Percentiles rank a stretch among this genome's conserved stretches.
Evolutionary conservation across 2,797 vertebrate species (phyloP).

Genomic region (Psittacula echo): DNA sequence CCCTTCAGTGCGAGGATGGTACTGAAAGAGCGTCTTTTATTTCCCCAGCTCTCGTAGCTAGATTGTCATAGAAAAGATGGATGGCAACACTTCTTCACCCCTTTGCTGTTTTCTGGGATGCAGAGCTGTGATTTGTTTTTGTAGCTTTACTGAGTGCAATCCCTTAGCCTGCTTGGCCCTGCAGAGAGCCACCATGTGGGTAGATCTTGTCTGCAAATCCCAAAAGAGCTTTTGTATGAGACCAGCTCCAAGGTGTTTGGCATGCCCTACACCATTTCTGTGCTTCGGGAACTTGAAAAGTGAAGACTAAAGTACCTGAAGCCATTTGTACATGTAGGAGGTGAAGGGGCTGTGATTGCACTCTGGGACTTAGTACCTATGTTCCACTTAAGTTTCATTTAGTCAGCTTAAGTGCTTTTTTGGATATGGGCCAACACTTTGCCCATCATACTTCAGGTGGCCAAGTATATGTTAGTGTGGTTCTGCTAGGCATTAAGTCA

Average conservation of each 20-base stretch:
- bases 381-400: not conserved
- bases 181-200: fast-evolving
- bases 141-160: not conserved
- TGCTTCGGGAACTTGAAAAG: not conserved
- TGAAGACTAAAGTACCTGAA: not conserved
- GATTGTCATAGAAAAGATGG: not conserved
- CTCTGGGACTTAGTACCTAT: not conserved
- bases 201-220: not conserved
- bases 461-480: not conserved
- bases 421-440: not conserved
- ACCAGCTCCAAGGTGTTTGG: not conserved
- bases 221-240: not conserved
- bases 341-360: not conserved
- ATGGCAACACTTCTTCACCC: not conserved
- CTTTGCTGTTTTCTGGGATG: fast-evolving
- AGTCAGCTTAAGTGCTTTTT: slow-evolving; percentile 31
- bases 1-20: not conserved
- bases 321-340: fast-evolving
- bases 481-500: not conserved
- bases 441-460: fast-evolving
- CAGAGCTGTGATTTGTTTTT: not conserved
- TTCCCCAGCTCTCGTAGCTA: not conserved
- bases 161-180: not conserved
- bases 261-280: not conserved
- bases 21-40: not conserved